phyloP scores from a whole-genome alignment of 2,113 vertebrate genomes.

The Bostrychus sinensis region DNA sequence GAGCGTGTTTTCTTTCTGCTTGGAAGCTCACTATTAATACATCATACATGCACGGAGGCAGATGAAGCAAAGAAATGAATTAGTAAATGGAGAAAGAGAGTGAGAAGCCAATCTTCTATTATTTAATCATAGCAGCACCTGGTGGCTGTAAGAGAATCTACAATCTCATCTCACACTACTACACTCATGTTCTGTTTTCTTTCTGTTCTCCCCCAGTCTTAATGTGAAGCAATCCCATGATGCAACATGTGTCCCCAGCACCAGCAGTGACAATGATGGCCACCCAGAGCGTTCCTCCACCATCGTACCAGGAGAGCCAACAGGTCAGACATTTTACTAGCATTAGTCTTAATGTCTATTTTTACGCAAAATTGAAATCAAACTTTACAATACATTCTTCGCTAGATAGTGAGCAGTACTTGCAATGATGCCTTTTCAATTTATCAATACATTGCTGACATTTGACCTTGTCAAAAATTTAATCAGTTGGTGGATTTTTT shows the following conservation, averaged over 20 bases:
- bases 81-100: constrained; percentile 21
- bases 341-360: too few relatives aligned
- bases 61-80: constrained; percentile 18
- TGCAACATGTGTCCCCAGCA: constrained; percentile 99
- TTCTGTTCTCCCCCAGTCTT: constrained; percentile 81
- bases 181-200: constrained; percentile 4
- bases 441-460: too few relatives aligned
- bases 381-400: too few relatives aligned
- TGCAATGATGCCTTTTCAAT: too few relatives aligned
- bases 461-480: too few relatives aligned
- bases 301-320: constrained; percentile 97
- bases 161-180: constrained; percentile 12
- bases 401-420: too few relatives aligned
- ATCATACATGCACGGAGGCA: constrained; percentile 18
- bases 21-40: constrained; percentile 22
- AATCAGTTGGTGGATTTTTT: too few relatives aligned
- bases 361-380: too few relatives aligned
- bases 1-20: constrained; percentile 32
- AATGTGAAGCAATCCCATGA: constrained; percentile 98
- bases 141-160: constrained; percentile 57
- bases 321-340: constrained; percentile 84
- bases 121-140: constrained; percentile 70
- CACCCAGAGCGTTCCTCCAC: constrained; percentile 98
- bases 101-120: constrained; percentile 22
- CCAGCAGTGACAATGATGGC: constrained; percentile 99